Percentiles rank a stretch among this genome's conserved stretches.
phyloP scores from a whole-genome alignment of 2,113 vertebrate species.

The Steatornis caripensis region DNA sequence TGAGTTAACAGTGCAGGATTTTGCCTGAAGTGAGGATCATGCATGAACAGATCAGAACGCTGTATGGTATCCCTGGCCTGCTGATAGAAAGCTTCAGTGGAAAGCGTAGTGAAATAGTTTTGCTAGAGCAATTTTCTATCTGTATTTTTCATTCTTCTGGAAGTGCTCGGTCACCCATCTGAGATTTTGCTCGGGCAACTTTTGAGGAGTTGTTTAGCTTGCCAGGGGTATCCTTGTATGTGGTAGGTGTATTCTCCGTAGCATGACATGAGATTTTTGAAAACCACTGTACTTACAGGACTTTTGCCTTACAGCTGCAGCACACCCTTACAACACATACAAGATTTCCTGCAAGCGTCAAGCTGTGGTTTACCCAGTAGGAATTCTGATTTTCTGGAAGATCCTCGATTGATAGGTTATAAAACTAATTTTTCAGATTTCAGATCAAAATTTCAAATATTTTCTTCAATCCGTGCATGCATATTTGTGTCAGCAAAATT shows the following conservation, averaged over 20 bases:
- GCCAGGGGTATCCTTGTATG: not conserved
- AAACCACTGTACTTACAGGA: not conserved
- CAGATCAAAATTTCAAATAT: not conserved
- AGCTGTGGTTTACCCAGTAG: not conserved
- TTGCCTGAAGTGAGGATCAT: not conserved
- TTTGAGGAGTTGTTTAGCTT: not conserved
- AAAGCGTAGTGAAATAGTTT: not conserved
- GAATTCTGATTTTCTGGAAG: not conserved
- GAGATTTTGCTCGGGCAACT: not conserved
- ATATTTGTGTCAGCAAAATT: not conserved
- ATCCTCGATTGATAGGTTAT: not conserved
- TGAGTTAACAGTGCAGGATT: not conserved
- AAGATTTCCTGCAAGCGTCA: not conserved
- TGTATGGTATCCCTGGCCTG: not conserved
- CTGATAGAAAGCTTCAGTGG: not conserved
- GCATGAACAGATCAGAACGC: not conserved
- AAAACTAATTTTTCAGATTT: not conserved
- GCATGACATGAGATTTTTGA: not conserved
- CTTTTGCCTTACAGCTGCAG: not conserved
- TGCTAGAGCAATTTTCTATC: not conserved
- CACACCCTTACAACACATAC: not conserved
- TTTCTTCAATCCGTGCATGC: not conserved
- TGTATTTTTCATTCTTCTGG: not conserved
- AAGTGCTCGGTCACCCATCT: not conserved
- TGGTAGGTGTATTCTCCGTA: not conserved